These are phyloP conservation scores for Oryzias celebensis DNA, from an alignment of 2,113 vertebrate genomes.

Conservation along the genomic window DNA sequence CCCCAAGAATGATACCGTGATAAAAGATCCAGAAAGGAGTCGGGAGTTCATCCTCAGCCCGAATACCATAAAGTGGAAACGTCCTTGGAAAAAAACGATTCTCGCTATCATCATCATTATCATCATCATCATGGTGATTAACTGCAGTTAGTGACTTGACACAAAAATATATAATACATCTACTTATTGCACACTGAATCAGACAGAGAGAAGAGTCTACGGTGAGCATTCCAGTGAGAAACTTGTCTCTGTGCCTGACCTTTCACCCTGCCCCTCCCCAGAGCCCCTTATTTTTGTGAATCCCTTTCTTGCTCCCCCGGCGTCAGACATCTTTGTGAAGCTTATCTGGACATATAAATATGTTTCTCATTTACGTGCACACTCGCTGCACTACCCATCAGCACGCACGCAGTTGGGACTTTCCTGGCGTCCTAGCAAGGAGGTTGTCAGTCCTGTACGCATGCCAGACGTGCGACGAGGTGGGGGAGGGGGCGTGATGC, in stretches of 20 bases:
- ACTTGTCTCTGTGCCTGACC: conserved; percentile 9
- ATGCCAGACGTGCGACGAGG: conserved; percentile 18
- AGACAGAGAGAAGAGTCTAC: conserved; percentile 66
- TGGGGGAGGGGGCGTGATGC: too few relatives aligned
- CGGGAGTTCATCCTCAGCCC: conserved; percentile 32
- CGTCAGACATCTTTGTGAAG: conserved; percentile 62
- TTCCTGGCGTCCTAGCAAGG: conserved; percentile 12
- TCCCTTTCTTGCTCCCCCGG: conserved; percentile 26
- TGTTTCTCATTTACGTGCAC: conserved; percentile 27
- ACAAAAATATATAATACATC: conserved; percentile 76
- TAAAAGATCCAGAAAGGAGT: conserved; percentile 39
- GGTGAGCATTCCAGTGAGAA: conserved; percentile 74
- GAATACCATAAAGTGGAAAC: conserved; percentile 39
- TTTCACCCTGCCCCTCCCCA: neutral
- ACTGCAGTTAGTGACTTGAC: conserved; percentile 72
- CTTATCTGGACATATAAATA: conserved; percentile 71
- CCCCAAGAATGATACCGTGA: conserved; percentile 48
- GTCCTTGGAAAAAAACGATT: conserved; percentile 48
- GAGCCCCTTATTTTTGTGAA: neutral
- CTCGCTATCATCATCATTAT: conserved; percentile 24
- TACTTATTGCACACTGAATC: conserved; percentile 78
- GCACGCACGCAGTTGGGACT: conserved; percentile 9
- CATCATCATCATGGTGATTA: conserved; percentile 51
- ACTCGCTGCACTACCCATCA: conserved; percentile 25
- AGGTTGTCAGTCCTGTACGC: conserved; percentile 32